phyloP scores from a whole-genome alignment of 1,140 invertebrate species.

The Campoletis sonorensis region DNA sequence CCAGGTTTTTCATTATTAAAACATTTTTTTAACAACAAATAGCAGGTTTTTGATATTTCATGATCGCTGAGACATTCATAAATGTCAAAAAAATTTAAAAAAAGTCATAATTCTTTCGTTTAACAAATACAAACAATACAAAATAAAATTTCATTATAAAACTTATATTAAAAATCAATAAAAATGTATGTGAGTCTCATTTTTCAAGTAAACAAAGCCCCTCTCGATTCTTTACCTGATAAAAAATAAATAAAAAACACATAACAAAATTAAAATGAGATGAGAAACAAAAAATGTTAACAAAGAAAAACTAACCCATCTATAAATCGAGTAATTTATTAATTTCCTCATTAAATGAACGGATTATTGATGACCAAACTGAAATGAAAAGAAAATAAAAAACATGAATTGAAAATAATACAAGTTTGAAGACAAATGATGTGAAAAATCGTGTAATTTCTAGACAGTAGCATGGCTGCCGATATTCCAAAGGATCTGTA shows the following conservation, averaged over 20 bases:
- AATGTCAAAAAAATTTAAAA: too few relatives aligned
- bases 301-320: constrained; percentile 63
- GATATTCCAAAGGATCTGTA: constrained; percentile 29
- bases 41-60: too few relatives aligned
- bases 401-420: constrained; percentile 53
- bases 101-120: too few relatives aligned
- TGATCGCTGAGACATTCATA: too few relatives aligned
- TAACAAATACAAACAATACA: too few relatives aligned
- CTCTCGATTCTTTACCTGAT: constrained; percentile 28
- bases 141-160: too few relatives aligned
- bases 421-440: constrained; percentile 47
- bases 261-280: constrained; percentile 34
- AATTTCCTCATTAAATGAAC: constrained; percentile 59
- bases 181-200: too few relatives aligned
- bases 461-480: constrained; percentile 6
- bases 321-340: constrained; percentile 59
- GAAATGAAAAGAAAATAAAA: constrained; percentile 58
- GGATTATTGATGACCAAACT: constrained; percentile 64
- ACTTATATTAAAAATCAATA: too few relatives aligned
- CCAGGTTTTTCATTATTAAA: too few relatives aligned
- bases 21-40: too few relatives aligned
- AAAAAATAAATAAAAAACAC: constrained; percentile 18
- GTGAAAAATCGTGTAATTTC: constrained; percentile 27
- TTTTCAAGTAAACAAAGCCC: constrained; percentile 53
- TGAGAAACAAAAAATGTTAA: constrained; percentile 50